These are phyloP conservation scores for Diaprepes abbreviatus DNA, from an alignment of 2,888 invertebrate species.

Conservation along the genomic window DNA sequence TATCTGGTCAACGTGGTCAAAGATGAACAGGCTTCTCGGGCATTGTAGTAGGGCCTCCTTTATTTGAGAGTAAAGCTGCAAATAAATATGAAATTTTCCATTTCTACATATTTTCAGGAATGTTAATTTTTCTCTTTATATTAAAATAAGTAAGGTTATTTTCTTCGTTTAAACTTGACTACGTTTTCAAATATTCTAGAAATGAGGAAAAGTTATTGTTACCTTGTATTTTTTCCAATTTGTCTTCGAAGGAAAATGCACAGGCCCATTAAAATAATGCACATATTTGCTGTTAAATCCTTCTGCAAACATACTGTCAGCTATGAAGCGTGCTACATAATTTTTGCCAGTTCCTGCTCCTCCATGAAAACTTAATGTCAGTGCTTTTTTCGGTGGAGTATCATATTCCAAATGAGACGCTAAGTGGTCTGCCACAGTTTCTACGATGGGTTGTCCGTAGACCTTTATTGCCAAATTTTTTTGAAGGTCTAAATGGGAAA, in stretches of 20 bases:
- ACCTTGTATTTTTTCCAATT: slow-evolving; percentile 71
- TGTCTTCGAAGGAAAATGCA: slow-evolving; percentile 80
- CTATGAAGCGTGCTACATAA: slow-evolving; percentile 83
- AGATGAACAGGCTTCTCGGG: slow-evolving; percentile 87
- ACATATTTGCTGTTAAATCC: slow-evolving; percentile 85
- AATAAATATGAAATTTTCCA: too few species aligned
- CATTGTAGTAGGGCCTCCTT: slow-evolving; percentile 72
- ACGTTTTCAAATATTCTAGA: too few species aligned
- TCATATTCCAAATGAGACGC: slow-evolving; percentile 72
- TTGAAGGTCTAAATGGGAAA: too few species aligned
- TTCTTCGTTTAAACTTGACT: too few species aligned
- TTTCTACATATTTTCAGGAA: too few species aligned
- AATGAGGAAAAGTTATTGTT: too few species aligned
- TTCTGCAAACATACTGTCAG: slow-evolving; percentile 75
- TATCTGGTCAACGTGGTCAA: slow-evolving; percentile 98
- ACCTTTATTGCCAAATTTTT: too few species aligned
- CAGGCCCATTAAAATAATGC: slow-evolving; percentile 84
- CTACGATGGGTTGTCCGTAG: slow-evolving; percentile 88
- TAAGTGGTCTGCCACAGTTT: slow-evolving; percentile 77
- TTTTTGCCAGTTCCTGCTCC: slow-evolving; percentile 95
- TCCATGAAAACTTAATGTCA: slow-evolving; percentile 95
- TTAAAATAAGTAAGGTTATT: too few species aligned
- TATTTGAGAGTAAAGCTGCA: too few species aligned
- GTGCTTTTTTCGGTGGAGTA: slow-evolving; percentile 77
- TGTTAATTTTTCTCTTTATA: too few species aligned